These are phyloP conservation scores for Brachymystax lenok DNA, from an alignment of 2,797 vertebrate species.

Conservation along the genomic window DNA sequence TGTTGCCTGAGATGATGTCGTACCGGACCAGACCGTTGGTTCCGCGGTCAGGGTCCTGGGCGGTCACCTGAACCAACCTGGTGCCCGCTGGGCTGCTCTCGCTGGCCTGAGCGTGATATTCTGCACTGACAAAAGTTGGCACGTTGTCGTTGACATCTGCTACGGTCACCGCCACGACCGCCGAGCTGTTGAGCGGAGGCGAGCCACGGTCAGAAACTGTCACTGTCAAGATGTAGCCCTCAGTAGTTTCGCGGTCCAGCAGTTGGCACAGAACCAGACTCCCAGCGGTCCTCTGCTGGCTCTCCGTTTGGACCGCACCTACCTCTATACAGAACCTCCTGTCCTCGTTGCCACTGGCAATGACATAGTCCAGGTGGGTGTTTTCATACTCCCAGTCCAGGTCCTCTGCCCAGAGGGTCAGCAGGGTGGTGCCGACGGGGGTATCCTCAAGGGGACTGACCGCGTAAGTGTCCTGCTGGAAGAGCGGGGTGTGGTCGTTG, in stretches of 20 bases:
- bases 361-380: slow-evolving; percentile 76
- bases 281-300: slow-evolving; percentile 68
- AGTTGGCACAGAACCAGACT: slow-evolving; percentile 78
- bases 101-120: slow-evolving; percentile 79
- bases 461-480: slow-evolving; percentile 76
- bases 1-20: slow-evolving; percentile 83
- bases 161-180: slow-evolving; percentile 77
- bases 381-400: slow-evolving; percentile 81
- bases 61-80: slow-evolving; percentile 76
- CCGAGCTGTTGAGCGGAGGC: slow-evolving; percentile 80
- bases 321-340: slow-evolving; percentile 82
- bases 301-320: slow-evolving; percentile 60
- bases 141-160: slow-evolving; percentile 89
- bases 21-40: slow-evolving; percentile 81
- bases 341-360: slow-evolving; percentile 80
- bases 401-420: slow-evolving; percentile 81
- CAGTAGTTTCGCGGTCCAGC: slow-evolving; percentile 81
- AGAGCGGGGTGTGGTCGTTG: slow-evolving; percentile 83
- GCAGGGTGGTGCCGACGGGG: slow-evolving; percentile 72
- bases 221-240: slow-evolving; percentile 78
- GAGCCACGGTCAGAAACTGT: slow-evolving; percentile 80
- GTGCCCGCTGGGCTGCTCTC: slow-evolving; percentile 80
- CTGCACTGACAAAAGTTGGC: slow-evolving; percentile 77
- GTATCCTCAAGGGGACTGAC: slow-evolving; percentile 81
- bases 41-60: slow-evolving; percentile 80